Evolutionary conservation across 2,888 invertebrate genomes (phyloP).

Genomic region (Tanypteryx hageni): DNA sequence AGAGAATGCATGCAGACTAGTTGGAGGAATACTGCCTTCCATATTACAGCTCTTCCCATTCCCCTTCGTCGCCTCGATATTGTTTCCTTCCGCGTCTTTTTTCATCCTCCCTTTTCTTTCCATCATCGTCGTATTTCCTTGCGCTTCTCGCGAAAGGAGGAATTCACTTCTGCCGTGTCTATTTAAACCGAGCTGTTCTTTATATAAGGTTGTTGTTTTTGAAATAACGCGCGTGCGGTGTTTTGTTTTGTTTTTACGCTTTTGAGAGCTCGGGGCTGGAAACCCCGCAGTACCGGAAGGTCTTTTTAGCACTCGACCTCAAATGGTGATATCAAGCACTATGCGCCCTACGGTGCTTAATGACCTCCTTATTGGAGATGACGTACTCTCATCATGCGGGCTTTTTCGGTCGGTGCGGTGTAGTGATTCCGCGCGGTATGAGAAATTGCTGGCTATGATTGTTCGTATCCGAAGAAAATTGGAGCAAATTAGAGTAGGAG

Average conservation of each 20-base stretch:
- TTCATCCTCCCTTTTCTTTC: not conserved
- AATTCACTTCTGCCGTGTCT: not conserved
- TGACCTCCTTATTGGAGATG: constrained; percentile 42
- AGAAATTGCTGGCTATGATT: not conserved
- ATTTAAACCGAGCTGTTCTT: constrained; percentile 5
- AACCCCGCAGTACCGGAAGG: constrained; percentile 51
- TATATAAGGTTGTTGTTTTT: not conserved
- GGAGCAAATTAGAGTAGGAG: constrained; percentile 10
- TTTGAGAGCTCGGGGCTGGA: not conserved
- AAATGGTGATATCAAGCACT: not conserved
- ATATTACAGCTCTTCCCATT: not conserved
- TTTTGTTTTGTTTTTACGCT: constrained; percentile 1
- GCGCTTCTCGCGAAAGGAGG: not conserved
- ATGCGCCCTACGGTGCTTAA: not conserved
- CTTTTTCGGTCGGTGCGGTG: not conserved
- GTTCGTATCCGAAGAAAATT: constrained; percentile 3
- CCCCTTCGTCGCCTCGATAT: not conserved
- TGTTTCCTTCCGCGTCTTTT: not conserved
- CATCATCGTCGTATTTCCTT: not conserved
- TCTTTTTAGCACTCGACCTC: constrained; percentile 42
- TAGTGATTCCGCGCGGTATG: not conserved
- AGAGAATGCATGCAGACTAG: constrained; percentile 9
- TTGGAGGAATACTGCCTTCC: not conserved
- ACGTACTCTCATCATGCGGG: constrained; percentile 36
- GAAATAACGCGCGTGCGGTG: not conserved